Evolutionary conservation across 2,113 vertebrate species (phyloP), one percentile per base, ranked within the genome.

Genomic region (Spheniscus mendiculus): DNA sequence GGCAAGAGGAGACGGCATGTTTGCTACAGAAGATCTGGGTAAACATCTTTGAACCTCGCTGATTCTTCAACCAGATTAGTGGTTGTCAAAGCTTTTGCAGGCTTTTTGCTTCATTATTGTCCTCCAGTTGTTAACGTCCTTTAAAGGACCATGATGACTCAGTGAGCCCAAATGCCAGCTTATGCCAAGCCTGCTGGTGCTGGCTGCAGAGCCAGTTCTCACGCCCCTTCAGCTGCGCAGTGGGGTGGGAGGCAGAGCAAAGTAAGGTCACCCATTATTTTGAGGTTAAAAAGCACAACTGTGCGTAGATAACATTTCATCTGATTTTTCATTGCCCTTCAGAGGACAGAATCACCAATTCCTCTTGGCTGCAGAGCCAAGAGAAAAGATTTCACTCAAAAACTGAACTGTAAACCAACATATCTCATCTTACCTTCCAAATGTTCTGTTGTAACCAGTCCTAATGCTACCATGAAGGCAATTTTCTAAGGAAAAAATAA

Each of bases 401-500:
- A 95, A n/a, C 47, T 42, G 78, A 80, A 40, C 53, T 44, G 38
- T 27, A 56, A 79, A 95, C 18, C 49, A 93, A 76, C 21, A 79
- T 19, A 55, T 56, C 49, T 20, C 56, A 29, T 45, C 98, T 99
- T 97, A 99, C 99, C 99, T 98, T 99, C 99, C 98, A 99, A 95
- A 67, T 99, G 99, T 42, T 99, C 99, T 5, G 99, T 99, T 36
- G 99, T 99, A 80, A 99, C 99, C 93, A 99, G 98, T 96, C 99
- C 99, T 18, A 99, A 98, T 3, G 99, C 98, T 26, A 99, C 99
- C 99, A 99, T 99, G 98, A 99, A 99, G 98, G 99, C 99, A 58
- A 99, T 98, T 99, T 99, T 99, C 99, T 99, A 97, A 74, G 89
- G 86, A 92, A 92, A 89, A 97, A 96, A 76, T 32, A 93, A 84